phyloP scores from a whole-genome alignment of 2,888 invertebrate species.

The Megaustenia siamemsis region DNA sequence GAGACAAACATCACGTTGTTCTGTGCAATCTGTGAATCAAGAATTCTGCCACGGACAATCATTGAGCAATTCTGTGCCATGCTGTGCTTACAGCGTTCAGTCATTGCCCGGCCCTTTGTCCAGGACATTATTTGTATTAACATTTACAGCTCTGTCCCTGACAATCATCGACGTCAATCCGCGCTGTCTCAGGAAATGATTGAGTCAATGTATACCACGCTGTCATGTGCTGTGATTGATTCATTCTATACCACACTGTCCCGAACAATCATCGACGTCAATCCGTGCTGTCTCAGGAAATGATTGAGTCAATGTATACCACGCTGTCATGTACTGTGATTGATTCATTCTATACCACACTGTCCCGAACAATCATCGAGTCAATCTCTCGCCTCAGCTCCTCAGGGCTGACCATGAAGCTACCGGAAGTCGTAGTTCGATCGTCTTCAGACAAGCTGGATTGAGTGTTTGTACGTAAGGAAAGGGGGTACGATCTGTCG shows the following conservation, averaged over 20 bases:
- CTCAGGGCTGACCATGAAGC: slow-evolving; percentile 59
- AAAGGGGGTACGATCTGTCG: slow-evolving; percentile 1
- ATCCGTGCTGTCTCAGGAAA: neutral
- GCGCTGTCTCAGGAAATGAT: no score
- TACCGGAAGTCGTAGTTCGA: slow-evolving; percentile 58
- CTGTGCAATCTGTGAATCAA: no score
- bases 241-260: neutral
- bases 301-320: neutral
- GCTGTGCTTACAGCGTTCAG: no score
- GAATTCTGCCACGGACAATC: no score
- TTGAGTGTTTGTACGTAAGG: slow-evolving; percentile 22
- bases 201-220: neutral
- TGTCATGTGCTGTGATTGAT: neutral
- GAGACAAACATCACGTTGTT: no score
- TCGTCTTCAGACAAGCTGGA: slow-evolving; percentile 51
- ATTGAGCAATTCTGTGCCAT: no score
- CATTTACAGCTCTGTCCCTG: neutral
- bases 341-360: slow-evolving; percentile 58
- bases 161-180: neutral
- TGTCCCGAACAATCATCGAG: slow-evolving; percentile 54
- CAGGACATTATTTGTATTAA: neutral
- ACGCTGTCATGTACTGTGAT: slow-evolving; percentile 52
- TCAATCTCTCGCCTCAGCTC: slow-evolving; percentile 59
- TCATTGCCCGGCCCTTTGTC: no score
- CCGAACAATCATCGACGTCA: no score